Conservation (phyloP, 2,797 vertebrate genomes). For the Fratercula arctica region DNA sequence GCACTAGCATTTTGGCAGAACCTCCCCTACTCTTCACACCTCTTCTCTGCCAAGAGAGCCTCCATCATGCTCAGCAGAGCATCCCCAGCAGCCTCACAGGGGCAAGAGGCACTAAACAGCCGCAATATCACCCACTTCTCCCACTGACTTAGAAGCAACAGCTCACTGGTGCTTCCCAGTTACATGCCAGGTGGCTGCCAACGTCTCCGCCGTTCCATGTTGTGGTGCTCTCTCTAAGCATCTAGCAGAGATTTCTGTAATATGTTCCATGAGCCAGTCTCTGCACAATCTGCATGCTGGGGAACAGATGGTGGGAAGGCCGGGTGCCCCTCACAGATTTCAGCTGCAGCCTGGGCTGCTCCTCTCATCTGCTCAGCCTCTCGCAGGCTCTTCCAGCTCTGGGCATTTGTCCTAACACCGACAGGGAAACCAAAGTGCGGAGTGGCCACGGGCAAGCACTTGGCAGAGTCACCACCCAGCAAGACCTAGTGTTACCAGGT, state of each 20-base stretch:
- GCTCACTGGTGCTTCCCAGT: not conserved
- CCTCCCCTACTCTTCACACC: not conserved
- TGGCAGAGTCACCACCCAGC: not conserved
- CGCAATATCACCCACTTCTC: not conserved
- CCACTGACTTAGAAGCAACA: accelerated
- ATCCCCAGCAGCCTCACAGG: not conserved
- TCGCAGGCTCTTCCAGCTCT: not conserved
- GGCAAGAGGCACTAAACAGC: not conserved
- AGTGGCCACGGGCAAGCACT: not conserved
- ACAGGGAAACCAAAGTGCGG: not conserved
- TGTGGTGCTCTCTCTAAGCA: not conserved
- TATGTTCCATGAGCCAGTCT: not conserved
- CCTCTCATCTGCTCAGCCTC: not conserved
- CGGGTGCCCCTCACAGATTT: not conserved
- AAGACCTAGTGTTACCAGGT: not conserved
- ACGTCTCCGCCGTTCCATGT: accelerated
- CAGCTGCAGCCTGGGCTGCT: not conserved
- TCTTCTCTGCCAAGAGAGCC: not conserved
- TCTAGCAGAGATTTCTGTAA: not conserved
- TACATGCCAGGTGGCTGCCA: not conserved
- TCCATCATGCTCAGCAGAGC: not conserved
- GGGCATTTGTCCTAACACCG: not conserved
- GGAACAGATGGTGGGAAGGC: not conserved
- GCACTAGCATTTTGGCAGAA: not conserved
- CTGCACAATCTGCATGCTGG: not conserved